A percentile compares a stretch with the other conserved stretches of the same genome.
phyloP scores from a whole-genome alignment of 2,797 vertebrate species.

The Botia almorhae region DNA sequence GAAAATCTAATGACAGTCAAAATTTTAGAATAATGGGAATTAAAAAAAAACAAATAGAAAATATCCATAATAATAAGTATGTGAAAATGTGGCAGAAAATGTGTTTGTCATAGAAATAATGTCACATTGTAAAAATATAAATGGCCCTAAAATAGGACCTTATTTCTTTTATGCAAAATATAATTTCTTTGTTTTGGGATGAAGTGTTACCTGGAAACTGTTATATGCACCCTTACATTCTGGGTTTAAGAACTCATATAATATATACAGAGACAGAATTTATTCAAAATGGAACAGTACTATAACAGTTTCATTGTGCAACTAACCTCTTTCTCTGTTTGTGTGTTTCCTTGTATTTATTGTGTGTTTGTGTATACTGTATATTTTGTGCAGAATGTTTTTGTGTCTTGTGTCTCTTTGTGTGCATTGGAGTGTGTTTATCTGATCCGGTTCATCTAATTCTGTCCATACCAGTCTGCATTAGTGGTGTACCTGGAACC shows the following conservation, averaged over 20 bases:
- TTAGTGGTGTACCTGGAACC: constrained; percentile 28
- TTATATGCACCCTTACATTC: background rate
- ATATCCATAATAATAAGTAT: too few species aligned
- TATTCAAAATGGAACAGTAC: background rate
- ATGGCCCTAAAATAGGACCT: too few species aligned
- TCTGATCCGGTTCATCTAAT: constrained; percentile 4
- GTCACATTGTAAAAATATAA: too few species aligned
- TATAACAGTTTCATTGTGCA: constrained; percentile 1
- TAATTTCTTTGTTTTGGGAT: too few species aligned
- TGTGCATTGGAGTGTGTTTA: background rate
- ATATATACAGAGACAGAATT: background rate
- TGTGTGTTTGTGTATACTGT: background rate
- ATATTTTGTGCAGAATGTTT: background rate
- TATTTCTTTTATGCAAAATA: too few species aligned
- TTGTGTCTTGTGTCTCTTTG: background rate
- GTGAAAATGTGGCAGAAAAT: background rate
- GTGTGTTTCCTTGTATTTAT: constrained; percentile 19
- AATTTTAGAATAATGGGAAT: background rate
- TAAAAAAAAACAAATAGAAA: background rate
- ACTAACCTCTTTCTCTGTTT: constrained; percentile 32
- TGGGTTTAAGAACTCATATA: background rate
- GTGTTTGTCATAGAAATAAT: background rate
- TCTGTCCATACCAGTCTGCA: constrained; percentile 17
- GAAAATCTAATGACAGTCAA: background rate
- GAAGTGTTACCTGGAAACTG: too few species aligned